phyloP scores from a whole-genome alignment of 1,140 invertebrate species.

The Lysiphlebus fabarum region DNA sequence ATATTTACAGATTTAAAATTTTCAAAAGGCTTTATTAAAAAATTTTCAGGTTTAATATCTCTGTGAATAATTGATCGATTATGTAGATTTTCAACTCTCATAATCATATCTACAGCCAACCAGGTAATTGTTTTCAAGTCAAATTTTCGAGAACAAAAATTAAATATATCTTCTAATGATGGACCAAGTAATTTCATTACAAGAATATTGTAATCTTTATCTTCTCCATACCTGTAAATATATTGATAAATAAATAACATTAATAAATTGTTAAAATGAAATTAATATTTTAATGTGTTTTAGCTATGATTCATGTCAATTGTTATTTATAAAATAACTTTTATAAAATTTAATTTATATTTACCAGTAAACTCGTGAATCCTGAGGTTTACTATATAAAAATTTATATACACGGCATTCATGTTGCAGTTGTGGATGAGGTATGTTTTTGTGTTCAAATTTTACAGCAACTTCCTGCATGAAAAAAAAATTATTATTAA shows the following conservation, averaged over 20 bases:
- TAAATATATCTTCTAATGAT: constrained; percentile 94
- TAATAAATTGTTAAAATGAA: too few species aligned
- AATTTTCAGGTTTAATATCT: constrained; percentile 96
- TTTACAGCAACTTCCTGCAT: constrained; percentile 92
- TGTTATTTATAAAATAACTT: too few species aligned
- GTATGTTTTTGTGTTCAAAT: constrained; percentile 85
- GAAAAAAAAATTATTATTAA: background rate
- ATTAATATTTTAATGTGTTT: too few species aligned
- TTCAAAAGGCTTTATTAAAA: constrained; percentile 94
- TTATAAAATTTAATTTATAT: too few species aligned
- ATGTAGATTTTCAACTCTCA: constrained; percentile 91
- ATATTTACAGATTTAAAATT: constrained; percentile 86
- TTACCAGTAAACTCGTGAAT: too few species aligned
- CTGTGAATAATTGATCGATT: constrained; percentile 96
- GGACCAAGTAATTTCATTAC: constrained; percentile 96
- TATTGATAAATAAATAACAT: too few species aligned
- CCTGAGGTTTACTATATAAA: too few species aligned
- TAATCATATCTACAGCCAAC: constrained; percentile 92
- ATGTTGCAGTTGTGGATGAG: constrained; percentile 96
- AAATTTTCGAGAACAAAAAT: constrained; percentile 93
- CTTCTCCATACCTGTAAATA: constrained; percentile 74
- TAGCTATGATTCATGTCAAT: too few species aligned
- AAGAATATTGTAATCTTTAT: constrained; percentile 91
- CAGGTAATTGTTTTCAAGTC: constrained; percentile 97
- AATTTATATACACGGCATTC: too few species aligned